Conservation (phyloP, 2,888 invertebrate species). For the Bombyx huttoni region DNA sequence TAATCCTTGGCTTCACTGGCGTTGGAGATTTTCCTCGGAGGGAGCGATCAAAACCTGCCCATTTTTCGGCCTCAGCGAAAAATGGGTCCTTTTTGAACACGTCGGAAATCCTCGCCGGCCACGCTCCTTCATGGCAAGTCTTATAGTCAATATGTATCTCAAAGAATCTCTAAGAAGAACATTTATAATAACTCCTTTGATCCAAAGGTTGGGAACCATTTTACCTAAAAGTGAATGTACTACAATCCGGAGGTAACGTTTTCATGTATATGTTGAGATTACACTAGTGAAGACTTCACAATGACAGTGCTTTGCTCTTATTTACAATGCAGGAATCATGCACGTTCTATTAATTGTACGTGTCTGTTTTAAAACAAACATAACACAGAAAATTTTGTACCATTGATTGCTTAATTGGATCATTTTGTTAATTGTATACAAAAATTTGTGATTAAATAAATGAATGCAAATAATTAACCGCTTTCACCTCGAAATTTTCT, state of each 20-base stretch:
- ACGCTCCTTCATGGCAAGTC: conserved; percentile 66
- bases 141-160: conserved; percentile 50
- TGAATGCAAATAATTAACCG: background rate
- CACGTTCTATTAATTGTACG: conserved; percentile 20
- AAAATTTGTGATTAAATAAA: background rate
- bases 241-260: conserved; percentile 49
- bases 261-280: conserved; percentile 28
- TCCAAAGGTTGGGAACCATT: conserved; percentile 8
- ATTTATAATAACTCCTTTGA: conserved; percentile 14
- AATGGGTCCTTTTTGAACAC: conserved; percentile 64
- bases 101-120: conserved; percentile 58
- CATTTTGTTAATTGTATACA: background rate
- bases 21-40: conserved; percentile 76
- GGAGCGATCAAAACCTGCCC: conserved; percentile 71
- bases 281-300: conserved; percentile 28
- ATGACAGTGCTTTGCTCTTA: conserved; percentile 43
- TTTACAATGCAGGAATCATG: conserved; percentile 63
- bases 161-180: conserved; percentile 14
- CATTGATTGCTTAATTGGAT: no score
- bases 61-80: conserved; percentile 68
- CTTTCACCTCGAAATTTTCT: conserved; percentile 4
- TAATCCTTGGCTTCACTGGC: conserved; percentile 80
- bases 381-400: background rate
- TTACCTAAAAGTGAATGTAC: conserved; percentile 4
- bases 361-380: background rate